Base-by-base conservation (phyloP, 2,113 vertebrate species). In the Hoplias malabaricus region DNA sequence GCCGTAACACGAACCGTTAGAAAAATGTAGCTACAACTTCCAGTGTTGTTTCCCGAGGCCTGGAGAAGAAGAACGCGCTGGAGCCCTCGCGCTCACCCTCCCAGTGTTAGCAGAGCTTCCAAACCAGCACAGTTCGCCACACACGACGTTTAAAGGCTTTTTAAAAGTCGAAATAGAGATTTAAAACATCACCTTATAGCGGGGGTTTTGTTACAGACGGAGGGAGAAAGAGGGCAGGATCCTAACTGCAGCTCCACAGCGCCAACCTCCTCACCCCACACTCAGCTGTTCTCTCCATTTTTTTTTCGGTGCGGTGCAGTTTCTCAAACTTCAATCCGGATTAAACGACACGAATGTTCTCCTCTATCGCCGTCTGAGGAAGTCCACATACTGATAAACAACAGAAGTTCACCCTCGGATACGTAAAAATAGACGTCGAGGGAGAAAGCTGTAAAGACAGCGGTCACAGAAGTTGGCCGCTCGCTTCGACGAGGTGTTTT, bases 271-370 rank as follows among this genome's bases (percentile, higher is more conserved):
- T 89, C 91, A 87, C 86, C 85, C 87, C 91, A 88, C 88, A 89
- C 84, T 89, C 91, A 89, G 89, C 90, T 89, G 85, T 84, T 83
- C 87, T 89, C 92, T 91, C 88, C 91, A 87, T 89, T 92, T 91
- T 81, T 89, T 87, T 62, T n/a, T n/a, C n/a, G n/a, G n/a, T n/a
- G n/a, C n/a, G 68, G 77, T 67, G 43, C 34, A 57, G 4, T 34
- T 89, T 85, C 87, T 80, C 67, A 66, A 87, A 89, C 85, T 88
- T 87, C 77, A 63, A 61, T 75, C 81, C 83, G 56, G 48, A 69
- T 71, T 69, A 76, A 81, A 72, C 46, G 21, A 34, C 43, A 36
- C 12, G 65, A 71, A 13, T 54, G 69, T 1, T 14, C 57, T 3
- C 48, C 31, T 29, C 33, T 21, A 50, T n/a, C 27, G 19, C 11